Evolutionary conservation across 2,797 vertebrate species (phyloP).

Genomic region (Coracias cyanogaster): DNA sequence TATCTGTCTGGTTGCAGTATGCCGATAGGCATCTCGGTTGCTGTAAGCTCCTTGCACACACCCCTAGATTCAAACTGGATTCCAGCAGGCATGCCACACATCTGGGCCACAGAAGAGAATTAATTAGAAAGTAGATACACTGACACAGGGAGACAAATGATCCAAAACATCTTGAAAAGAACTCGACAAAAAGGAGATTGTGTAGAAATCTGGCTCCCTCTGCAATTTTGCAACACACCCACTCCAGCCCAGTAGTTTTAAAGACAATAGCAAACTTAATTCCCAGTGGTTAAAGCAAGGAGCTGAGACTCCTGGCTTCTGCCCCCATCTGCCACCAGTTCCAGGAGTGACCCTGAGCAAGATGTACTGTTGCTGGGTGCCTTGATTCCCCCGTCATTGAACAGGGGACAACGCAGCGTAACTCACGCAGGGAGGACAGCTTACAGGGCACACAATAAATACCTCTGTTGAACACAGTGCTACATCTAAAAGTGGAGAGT

Average conservation of each 20-base stretch:
- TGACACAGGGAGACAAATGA: not conserved
- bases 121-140: conserved; percentile 1
- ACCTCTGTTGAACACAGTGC: not conserved
- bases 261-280: conserved; percentile 37
- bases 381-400: not conserved
- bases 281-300: not conserved
- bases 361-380: not conserved
- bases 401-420: not conserved
- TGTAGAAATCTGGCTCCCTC: conserved; percentile 1
- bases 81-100: not conserved
- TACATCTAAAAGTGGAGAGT: not conserved
- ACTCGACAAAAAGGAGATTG: not conserved
- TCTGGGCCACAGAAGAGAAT: not conserved
- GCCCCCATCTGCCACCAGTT: fast-evolving
- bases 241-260: not conserved
- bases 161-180: conserved; percentile 11
- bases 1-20: not conserved
- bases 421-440: not conserved
- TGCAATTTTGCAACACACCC: not conserved
- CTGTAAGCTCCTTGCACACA: not conserved
- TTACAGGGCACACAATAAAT: not conserved
- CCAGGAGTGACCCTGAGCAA: not conserved
- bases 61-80: not conserved
- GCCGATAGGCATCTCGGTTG: not conserved
- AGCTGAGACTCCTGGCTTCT: not conserved